Evolutionary conservation across 2,888 invertebrate species (phyloP).

Genomic region (Megaustenia siamemsis): DNA sequence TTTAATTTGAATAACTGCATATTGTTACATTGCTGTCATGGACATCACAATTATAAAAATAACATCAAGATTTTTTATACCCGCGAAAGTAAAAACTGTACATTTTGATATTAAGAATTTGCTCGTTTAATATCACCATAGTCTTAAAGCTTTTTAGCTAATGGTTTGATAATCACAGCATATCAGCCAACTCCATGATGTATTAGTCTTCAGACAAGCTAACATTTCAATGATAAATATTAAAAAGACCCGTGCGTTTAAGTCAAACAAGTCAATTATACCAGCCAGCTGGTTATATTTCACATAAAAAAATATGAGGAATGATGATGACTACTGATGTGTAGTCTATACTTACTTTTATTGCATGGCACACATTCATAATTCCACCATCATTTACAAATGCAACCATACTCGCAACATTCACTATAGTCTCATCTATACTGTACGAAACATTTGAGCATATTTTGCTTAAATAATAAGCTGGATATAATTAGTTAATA

Average conservation of each 20-base stretch:
- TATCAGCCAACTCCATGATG: no score
- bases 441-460: no score
- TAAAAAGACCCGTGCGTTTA: constrained; percentile 2
- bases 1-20: background rate
- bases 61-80: background rate
- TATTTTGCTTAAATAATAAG: no score
- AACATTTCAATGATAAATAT: background rate
- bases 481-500: no score
- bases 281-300: background rate
- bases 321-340: background rate
- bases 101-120: constrained; percentile 10
- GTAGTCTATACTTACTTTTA: no score
- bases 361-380: no score
- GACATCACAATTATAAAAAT: background rate
- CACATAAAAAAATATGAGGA: background rate
- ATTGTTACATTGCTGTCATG: background rate
- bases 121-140: constrained; percentile 19
- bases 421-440: no score
- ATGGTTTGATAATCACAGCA: background rate
- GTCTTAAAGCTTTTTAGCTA: constrained; percentile 21
- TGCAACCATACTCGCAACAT: background rate
- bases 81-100: background rate
- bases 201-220: background rate
- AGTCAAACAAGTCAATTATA: background rate
- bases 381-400: no score